Conservation (phyloP, 2,113 vertebrate genomes). For the Chionodraco myersi region DNA sequence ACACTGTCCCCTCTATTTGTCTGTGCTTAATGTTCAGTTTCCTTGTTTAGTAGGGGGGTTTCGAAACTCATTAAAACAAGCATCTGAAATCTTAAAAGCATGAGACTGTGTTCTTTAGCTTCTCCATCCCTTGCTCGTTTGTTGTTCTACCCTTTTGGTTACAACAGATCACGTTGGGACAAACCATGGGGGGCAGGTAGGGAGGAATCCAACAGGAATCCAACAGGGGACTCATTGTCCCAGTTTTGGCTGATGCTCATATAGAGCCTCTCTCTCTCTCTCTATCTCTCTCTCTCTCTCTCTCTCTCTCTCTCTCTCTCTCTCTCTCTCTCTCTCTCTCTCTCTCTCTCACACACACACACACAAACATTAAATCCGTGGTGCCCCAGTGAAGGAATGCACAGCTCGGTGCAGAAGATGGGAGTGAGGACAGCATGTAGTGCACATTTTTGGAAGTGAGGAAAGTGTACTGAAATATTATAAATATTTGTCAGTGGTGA, state of each 20-base stretch:
- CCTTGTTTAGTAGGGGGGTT: conserved; percentile 10
- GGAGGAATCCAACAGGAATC: conserved; percentile 47
- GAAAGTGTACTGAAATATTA: background rate
- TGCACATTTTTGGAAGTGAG: conserved; percentile 1
- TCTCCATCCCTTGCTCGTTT: background rate
- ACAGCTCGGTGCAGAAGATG: conserved; percentile 16
- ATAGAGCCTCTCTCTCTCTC: background rate
- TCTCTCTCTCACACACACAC: background rate
- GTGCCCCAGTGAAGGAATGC: conserved; percentile 41
- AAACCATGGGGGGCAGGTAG: conserved; percentile 41
- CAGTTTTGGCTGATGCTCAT: conserved; percentile 60
- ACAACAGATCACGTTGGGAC: conserved; percentile 16
- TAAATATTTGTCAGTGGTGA: background rate
- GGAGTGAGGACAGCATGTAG: conserved; percentile 14
- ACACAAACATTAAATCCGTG: background rate
- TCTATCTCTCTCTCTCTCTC: no score
- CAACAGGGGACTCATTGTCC: conserved; percentile 64
- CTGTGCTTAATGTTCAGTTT: conserved; percentile 27
- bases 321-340: no score
- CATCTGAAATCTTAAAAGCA: conserved; percentile 34
- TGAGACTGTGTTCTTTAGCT: conserved; percentile 17
- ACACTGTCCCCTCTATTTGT: conserved; percentile 6
- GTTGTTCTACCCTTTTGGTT: conserved; percentile 43
- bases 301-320: no score
- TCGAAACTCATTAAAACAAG: conserved; percentile 59